Evolutionary conservation across 2,888 invertebrate genomes (phyloP).

Genomic region (Epsilonema sp.): DNA sequence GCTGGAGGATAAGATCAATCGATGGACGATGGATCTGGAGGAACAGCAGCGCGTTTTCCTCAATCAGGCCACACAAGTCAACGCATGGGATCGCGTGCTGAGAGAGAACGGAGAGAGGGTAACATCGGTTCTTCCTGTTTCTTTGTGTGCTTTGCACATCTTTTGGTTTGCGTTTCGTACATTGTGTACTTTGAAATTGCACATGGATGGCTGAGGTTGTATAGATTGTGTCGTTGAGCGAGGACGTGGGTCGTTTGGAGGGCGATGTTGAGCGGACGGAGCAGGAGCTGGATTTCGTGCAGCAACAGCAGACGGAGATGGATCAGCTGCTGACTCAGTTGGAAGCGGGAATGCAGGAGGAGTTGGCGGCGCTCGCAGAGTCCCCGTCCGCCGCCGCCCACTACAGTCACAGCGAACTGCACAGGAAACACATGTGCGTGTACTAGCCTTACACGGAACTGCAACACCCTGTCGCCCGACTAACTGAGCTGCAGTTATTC

Average conservation of each 20-base stretch:
- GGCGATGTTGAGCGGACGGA: slow-evolving; percentile 69
- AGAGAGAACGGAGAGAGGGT: slow-evolving; percentile 78
- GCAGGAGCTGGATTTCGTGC: slow-evolving; percentile 74
- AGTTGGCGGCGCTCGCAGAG: too few relatives aligned
- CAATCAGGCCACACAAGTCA: slow-evolving; percentile 80
- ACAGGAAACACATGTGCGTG: background rate
- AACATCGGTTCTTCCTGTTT: slow-evolving; percentile 8
- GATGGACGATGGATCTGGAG: slow-evolving; percentile 75
- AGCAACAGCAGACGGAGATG: slow-evolving; percentile 73
- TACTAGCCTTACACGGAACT: background rate
- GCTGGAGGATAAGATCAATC: slow-evolving; percentile 71
- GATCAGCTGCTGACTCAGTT: slow-evolving; percentile 65
- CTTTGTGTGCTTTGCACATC: slow-evolving; percentile 5
- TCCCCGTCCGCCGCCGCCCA: too few relatives aligned
- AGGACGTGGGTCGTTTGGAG: slow-evolving; percentile 66
- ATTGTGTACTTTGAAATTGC: too few relatives aligned
- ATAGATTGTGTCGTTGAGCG: slow-evolving; percentile 64
- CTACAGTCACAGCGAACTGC: background rate
- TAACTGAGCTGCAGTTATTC: too few relatives aligned
- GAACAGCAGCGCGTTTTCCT: slow-evolving; percentile 78
- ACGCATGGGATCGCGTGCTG: slow-evolving; percentile 77
- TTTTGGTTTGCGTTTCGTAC: slow-evolving; percentile 1
- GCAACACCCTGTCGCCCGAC: background rate
- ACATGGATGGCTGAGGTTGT: too few relatives aligned
- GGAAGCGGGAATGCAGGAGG: slow-evolving; percentile 47